These are phyloP conservation scores for Pyrochroa serraticornis DNA, from an alignment of 2,888 invertebrate genomes.

Conservation along the genomic window DNA sequence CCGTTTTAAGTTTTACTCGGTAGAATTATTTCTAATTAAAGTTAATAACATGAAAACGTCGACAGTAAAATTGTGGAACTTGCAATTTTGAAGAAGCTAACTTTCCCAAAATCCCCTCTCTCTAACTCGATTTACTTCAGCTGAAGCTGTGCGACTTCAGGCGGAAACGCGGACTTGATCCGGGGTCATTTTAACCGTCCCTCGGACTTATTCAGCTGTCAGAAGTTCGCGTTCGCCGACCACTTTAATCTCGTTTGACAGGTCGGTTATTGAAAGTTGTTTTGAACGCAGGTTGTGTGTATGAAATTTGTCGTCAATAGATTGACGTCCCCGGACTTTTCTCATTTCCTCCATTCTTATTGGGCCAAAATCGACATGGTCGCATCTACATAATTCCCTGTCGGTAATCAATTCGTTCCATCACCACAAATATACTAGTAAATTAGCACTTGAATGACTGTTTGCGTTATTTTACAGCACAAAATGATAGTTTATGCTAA, in stretches of 20 bases:
- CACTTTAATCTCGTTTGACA: constrained; percentile 37
- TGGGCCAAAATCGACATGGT: neutral
- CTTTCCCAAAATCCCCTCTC: neutral
- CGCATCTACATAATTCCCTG: too few species aligned
- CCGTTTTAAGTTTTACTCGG: too few species aligned
- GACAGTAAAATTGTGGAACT: too few species aligned
- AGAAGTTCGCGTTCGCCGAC: constrained; percentile 32
- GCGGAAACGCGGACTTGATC: constrained; percentile 12
- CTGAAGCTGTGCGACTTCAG: constrained; percentile 20
- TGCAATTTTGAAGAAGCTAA: too few species aligned
- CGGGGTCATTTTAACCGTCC: constrained; percentile 23
- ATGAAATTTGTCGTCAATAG: neutral
- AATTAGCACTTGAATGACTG: too few species aligned
- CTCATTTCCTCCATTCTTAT: neutral
- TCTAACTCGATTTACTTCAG: constrained; percentile 23
- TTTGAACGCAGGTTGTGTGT: constrained; percentile 4
- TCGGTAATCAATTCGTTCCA: too few species aligned
- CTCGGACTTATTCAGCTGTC: constrained; percentile 34
- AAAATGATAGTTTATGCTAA: too few species aligned
- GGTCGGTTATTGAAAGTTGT: constrained; percentile 24
- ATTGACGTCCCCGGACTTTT: constrained; percentile 1
- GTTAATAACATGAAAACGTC: too few species aligned
- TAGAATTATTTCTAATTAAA: too few species aligned
- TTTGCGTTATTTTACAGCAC: too few species aligned
- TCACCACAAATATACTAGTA: too few species aligned